Base-by-base conservation (phyloP, 2,888 invertebrate species). In the Epiperipatus broadwayi region DNA sequence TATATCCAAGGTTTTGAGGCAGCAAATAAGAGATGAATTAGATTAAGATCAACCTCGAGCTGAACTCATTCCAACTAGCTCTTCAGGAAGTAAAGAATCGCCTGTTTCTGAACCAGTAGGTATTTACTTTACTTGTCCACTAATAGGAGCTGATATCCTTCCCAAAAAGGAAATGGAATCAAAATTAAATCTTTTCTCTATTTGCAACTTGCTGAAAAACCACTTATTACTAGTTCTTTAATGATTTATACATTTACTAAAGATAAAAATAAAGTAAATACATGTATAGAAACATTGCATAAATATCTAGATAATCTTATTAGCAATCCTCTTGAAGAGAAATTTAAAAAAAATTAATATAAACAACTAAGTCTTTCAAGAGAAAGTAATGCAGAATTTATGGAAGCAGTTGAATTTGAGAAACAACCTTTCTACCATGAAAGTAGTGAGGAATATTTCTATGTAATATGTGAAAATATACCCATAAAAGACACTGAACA, bases 271-370 rank as follows among this genome's bases (percentile, higher is more conserved):
- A 45, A 46, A 36, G 48, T 45, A 39, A 73, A 72, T 32, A 67
- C 69, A 1, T 85, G 91, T 53, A 71, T 87, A 8, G 80, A 84
- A 47, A 84, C 80, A 3, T 57, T 95, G 8, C 71, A 72, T 50
- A 84, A 81, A 58, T 89, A 89, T 63, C 60, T 93, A 48, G 80
- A 84, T 52, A 95, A 95, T 55, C 77, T 95, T 29, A 66, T 83
- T 2, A 71, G 72, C 31, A 70, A 83, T 58, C 87, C 87, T 0
- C 68, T 69, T 1, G 85, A 89, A 52, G 75, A 78, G 42, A 95
- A 93, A 55, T 95, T 73, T 58, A n/a, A 74, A 76, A 50, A 83
- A 79, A 63, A 89, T 95, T 39, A 68, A 87, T 47, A 71, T 79
- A 66, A 71, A 72, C 3, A 93, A 91, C 58, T 74, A 74, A 66